Evolutionary conservation across 2,888 invertebrate genomes (phyloP), one percentile per base, ranked within the genome.

Genomic region (Dicranocentrus wangi): DNA sequence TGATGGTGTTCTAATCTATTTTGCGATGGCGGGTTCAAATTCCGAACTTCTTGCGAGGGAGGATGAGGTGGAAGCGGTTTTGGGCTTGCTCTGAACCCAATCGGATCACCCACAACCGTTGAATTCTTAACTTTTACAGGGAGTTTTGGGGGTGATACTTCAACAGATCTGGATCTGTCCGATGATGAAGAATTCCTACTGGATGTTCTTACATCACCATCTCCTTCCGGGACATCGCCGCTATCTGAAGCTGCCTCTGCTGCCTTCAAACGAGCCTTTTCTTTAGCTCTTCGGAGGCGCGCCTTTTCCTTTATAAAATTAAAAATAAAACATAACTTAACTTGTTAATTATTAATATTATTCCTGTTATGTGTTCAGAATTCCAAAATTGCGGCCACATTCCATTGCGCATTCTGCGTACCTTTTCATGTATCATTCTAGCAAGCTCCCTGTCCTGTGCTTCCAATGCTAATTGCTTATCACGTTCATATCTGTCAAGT

Each of bases 381-480:
- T 8, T 39, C 39, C 13, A 13, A 47, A 2, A 47, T n/a, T 5
- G 47, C 47, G 15, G 3, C 15, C n/a, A n/a, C n/a, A n/a, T 47
- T 15, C 2, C n/a, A 47, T n/a, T 47, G n/a, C n/a, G n/a, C n/a
- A n/a, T n/a, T n/a, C n/a, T n/a, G 25, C n/a, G 13, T 63, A 87
- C 87, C 87, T 92, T 90, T 88, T 94, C 94, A 88, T 94, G 94
- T 60, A 94, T 88, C 90, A 94, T 91, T 88, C 92, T 92, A 1
- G 94, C 94, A 66, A 94, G 88, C 88, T 94, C 94, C 82, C 93
- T 92, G 87, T 94, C 94, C 88, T 94, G 94, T 0, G 93, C 93
- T 89, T 94, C 94, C 86, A 94, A 93, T 1, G 94, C 94, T 83
- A 94, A 88, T 87, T 93, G 90, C 83, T 93, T 90, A 88, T 93